Percentiles rank a stretch among this genome's conserved stretches.
phyloP scores from a whole-genome alignment of 2,888 invertebrate species.

The Agrenia bidenticulata region DNA sequence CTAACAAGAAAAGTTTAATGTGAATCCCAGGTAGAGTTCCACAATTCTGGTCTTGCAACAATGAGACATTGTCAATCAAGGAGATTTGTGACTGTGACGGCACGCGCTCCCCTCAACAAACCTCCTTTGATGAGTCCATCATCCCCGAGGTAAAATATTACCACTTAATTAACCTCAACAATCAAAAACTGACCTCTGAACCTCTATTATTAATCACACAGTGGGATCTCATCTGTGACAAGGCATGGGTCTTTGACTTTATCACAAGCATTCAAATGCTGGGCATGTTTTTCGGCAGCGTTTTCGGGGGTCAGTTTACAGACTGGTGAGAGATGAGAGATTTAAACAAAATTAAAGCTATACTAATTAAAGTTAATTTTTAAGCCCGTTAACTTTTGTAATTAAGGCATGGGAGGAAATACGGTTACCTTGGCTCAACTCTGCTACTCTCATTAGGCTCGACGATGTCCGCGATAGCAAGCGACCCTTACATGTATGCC shows the following conservation, averaged over 20 bases:
- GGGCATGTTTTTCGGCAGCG: constrained; percentile 39
- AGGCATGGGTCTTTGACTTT: constrained; percentile 42
- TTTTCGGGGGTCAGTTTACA: constrained; percentile 30
- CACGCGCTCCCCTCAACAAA: neutral
- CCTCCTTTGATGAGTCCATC: neutral
- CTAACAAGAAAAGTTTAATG: too few species aligned
- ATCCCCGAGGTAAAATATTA: constrained; percentile 4
- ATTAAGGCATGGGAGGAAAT: constrained; percentile 35
- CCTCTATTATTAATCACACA: constrained; percentile 10
- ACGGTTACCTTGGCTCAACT: constrained; percentile 30
- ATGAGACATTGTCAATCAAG: constrained; percentile 4
- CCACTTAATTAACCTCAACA: too few species aligned
- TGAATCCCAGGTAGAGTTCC: constrained; percentile 12
- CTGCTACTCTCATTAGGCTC: constrained; percentile 37
- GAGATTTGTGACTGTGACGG: neutral
- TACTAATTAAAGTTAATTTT: neutral
- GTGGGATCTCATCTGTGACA: constrained; percentile 41
- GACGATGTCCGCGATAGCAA: constrained; percentile 24
- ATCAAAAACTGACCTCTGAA: neutral
- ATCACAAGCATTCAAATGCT: constrained; percentile 45
- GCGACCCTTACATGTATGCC: constrained; percentile 33
- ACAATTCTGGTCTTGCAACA: constrained; percentile 2
- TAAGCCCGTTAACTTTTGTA: neutral
- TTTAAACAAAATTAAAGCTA: neutral
- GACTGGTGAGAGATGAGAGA: constrained; percentile 30